Base-by-base conservation (phyloP, 2,113 vertebrate species). In the Muntiacus reevesi region DNA sequence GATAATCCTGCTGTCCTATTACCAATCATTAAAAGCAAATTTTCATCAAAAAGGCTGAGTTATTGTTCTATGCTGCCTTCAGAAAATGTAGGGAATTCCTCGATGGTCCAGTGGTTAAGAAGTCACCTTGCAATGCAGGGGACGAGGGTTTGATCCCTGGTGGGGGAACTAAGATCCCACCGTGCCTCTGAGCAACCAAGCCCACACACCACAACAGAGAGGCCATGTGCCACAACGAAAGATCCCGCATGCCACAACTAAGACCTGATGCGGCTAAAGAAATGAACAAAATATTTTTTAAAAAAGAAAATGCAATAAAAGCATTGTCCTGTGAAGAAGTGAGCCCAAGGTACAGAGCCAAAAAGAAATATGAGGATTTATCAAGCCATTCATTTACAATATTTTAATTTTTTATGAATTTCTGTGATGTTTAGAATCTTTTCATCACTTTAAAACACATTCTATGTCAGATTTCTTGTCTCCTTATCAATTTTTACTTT, bases 161-260 rank as follows among this genome's bases (percentile, higher is more conserved):
- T 52, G 33, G 16, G 30, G 17, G 45, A 33, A 33, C 6, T n/a
- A 52, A 81, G 78, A 52, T 12, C 78, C 17, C 78, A 81, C 16
- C 16, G 2, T 21, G 47, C 45, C 78, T 27, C 23, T 76, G 71
- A 27, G 40, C 40, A 43, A 27, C 71, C 7, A 76, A 76, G 40
- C 6, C 71, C 25, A 6, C 12, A 27, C 0, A 0, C 6, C 36
- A 14, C 21, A 76, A 14, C 36, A 27, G 55, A 57, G 23, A 59
- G 57, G 54, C 54, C 59, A 40, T 0, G 5, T 2, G 0, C 67
- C 67, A 6, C 36, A 74, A 23, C 0, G 0, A 76, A 43, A 25
- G 71, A 76, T 43, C 36, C 71, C 0, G 0, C 6, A 1, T 27
- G 40, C 71, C 36, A 14, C 71, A 43, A 27, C 40, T 1, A 27